Conservation (phyloP, 2,113 vertebrate species). For the Lanius collurio region DNA sequence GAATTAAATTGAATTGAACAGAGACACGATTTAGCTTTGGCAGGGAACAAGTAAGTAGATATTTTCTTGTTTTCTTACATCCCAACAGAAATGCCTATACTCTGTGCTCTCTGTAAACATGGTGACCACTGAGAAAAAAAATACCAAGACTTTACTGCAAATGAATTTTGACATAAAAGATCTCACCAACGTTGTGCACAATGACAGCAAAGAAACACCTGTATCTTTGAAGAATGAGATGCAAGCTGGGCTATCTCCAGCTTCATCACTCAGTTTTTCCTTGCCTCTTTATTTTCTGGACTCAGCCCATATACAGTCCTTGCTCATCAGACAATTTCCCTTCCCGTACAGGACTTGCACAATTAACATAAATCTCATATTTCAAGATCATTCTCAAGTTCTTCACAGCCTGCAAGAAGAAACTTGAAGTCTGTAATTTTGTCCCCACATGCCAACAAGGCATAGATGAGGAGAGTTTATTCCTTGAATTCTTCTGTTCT, state of each 20-base stretch:
- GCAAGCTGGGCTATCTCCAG: neutral
- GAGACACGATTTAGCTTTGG: neutral
- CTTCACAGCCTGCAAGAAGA: neutral
- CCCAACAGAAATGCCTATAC: neutral
- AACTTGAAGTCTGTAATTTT: neutral
- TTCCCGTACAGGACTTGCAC: neutral
- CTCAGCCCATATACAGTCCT: neutral
- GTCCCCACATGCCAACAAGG: fast-evolving
- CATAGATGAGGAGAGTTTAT: neutral
- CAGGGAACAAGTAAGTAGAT: neutral
- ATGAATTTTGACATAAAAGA: neutral
- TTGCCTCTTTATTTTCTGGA: neutral
- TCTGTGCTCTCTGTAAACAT: neutral
- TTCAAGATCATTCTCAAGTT: neutral
- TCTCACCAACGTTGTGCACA: neutral
- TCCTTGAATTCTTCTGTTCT: neutral
- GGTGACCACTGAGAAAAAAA: neutral
- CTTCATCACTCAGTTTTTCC: neutral
- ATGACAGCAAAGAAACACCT: neutral
- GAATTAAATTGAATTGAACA: neutral
- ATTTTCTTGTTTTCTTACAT: neutral
- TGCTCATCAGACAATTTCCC: neutral
- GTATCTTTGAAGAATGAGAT: neutral
- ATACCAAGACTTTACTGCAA: neutral
- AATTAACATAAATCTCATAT: neutral